These are phyloP conservation scores for Minunthozetes semirufus DNA, from an alignment of 2,888 invertebrate species.

Conservation along the genomic window DNA sequence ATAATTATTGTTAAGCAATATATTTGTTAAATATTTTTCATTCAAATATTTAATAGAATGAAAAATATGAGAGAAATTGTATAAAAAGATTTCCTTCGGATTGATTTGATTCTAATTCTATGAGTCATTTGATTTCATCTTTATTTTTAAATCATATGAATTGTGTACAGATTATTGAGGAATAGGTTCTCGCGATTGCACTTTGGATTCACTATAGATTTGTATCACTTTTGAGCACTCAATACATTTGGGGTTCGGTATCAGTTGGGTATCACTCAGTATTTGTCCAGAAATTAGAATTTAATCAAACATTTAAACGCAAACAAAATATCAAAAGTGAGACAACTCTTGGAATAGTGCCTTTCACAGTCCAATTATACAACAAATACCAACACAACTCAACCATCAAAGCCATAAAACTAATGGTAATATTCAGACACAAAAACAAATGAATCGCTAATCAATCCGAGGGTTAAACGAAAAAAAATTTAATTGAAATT, in stretches of 20 bases:
- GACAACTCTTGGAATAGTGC: conserved; percentile 29
- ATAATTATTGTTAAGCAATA: not conserved
- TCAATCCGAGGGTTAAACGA: conserved; percentile 7
- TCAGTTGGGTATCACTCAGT: too few relatives aligned
- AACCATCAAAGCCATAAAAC: not conserved
- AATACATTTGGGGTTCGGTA: not conserved
- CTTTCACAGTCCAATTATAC: conserved; percentile 17
- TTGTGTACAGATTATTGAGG: conserved; percentile 9
- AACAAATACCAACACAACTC: not conserved
- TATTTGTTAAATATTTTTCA: not conserved
- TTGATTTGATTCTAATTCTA: too few relatives aligned
- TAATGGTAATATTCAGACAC: too few relatives aligned
- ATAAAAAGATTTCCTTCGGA: not conserved
- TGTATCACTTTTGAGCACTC: conserved; percentile 17
- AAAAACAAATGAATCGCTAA: not conserved
- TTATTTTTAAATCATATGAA: not conserved
- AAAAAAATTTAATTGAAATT: not conserved
- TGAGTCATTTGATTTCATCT: too few relatives aligned
- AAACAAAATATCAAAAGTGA: conserved; percentile 23
- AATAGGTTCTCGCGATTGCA: not conserved
- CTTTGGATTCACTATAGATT: not conserved
- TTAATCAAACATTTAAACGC: not conserved
- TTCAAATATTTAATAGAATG: not conserved
- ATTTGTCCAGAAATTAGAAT: not conserved
- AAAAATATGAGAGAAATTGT: not conserved